Evolutionary conservation across 2,888 invertebrate species (phyloP), one percentile per base, ranked within the genome.

Genomic region (Tipula vernalis): DNA sequence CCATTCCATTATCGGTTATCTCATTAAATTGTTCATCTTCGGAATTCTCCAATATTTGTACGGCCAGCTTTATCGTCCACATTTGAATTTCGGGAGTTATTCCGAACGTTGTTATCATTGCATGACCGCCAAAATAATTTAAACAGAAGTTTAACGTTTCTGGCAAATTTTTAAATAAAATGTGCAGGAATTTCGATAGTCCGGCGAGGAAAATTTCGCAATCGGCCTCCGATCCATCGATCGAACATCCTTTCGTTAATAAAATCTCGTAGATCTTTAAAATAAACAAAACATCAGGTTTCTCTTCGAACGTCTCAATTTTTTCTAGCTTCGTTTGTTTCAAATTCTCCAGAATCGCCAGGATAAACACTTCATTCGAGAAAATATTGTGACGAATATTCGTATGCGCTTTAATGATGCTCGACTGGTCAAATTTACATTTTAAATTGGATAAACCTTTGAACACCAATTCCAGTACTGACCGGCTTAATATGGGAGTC

Each of bases 21-120:
- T 84, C 39, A 84, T 6, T 13, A 84, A 84, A 39, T 8, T 88
- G 28, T 8, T 44, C 86, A 36, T 88, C 86, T 13, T 88, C 87
- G 12, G 10, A 87, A 28, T 88, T 88, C 5, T 83, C 87, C 4
- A 91, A 36, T 41, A 91, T 88, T 0, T 89, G 86, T 86, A 90
- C 90, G 83, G 90, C 88, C 13, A 91, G 83, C 36, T 89, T 89
- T 0, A 94, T 90, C 57, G 93, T 93, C 88, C 93, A 91, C 13
- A 94, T 88, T 87, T 94, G 93, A 3, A 94, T 90, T 88, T 92
- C 92, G 0, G 92, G 91, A 87, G 91, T 92, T 12, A 93, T 91
- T 12, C 39, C 84, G 39, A 84, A 39, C 12, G 84, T n/a, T 15
- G 36, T 4, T 5, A 5, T 39, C 39, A 84, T 36, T 39, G 41